Conservation (phyloP, 2,888 invertebrate genomes). For the Cyaniris semiargus region DNA sequence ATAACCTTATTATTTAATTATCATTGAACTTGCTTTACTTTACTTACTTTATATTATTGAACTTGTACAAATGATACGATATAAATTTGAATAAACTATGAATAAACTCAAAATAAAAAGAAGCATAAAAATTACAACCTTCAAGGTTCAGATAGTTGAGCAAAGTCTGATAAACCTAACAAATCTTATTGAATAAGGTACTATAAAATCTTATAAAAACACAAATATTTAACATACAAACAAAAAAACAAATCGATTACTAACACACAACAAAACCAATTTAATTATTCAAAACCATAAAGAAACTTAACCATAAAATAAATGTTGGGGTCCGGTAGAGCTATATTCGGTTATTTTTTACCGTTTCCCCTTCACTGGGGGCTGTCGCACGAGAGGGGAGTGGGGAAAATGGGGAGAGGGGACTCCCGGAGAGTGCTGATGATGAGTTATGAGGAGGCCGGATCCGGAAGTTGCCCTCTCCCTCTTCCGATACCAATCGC, state of each 20-base stretch:
- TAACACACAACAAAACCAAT: background rate
- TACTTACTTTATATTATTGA: too few relatives aligned
- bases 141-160: too few relatives aligned
- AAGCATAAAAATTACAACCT: too few relatives aligned
- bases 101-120: too few relatives aligned
- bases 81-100: too few relatives aligned
- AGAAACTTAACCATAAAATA: constrained; percentile 27
- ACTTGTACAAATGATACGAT: too few relatives aligned
- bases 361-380: constrained; percentile 59
- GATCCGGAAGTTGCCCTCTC: constrained; percentile 72
- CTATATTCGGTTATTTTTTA: constrained; percentile 50
- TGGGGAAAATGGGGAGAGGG: constrained; percentile 54
- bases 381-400: constrained; percentile 32
- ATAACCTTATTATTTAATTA: too few relatives aligned
- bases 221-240: too few relatives aligned
- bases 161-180: too few relatives aligned
- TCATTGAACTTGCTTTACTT: too few relatives aligned
- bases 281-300: constrained; percentile 30
- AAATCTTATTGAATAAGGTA: too few relatives aligned
- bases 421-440: constrained; percentile 69
- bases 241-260: background rate
- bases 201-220: too few relatives aligned
- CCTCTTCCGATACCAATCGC: constrained; percentile 74
- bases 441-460: constrained; percentile 71
- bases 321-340: constrained; percentile 39